Evolutionary conservation across 2,113 vertebrate species (phyloP).

Genomic region (Psammodynastes pulverulentus): DNA sequence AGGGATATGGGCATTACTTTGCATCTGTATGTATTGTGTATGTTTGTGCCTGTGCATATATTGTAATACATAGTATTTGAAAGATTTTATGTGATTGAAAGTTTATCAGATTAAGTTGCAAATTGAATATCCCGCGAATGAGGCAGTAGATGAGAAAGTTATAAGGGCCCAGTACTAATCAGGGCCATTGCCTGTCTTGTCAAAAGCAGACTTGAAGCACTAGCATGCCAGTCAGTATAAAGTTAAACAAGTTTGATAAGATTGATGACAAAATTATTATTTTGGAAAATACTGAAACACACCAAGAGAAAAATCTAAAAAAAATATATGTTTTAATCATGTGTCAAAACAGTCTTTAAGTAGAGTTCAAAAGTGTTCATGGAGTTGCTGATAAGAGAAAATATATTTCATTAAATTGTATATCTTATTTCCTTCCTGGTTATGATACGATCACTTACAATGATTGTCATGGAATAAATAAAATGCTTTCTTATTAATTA

Average conservation of each 20-base stretch:
- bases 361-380: not conserved
- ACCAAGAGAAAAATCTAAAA: not conserved
- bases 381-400: not conserved
- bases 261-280: not conserved
- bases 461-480: not conserved
- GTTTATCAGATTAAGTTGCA: not conserved
- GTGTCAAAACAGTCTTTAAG: not conserved
- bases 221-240: not conserved
- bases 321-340: not conserved
- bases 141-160: not conserved
- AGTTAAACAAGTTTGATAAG: not conserved
- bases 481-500: not conserved
- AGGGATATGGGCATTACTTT: conserved; percentile 98
- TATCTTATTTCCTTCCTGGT: not conserved
- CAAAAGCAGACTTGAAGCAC: not conserved
- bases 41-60: not conserved
- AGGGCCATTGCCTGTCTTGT: not conserved
- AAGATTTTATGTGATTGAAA: not conserved
- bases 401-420: not conserved
- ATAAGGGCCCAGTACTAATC: not conserved
- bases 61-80: not conserved
- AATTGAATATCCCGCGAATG: not conserved
- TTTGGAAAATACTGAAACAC: not conserved
- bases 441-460: not conserved
- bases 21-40: conserved; percentile 80